Evolutionary conservation across 2,888 invertebrate species (phyloP).

Genomic region (Papilio protenor): DNA sequence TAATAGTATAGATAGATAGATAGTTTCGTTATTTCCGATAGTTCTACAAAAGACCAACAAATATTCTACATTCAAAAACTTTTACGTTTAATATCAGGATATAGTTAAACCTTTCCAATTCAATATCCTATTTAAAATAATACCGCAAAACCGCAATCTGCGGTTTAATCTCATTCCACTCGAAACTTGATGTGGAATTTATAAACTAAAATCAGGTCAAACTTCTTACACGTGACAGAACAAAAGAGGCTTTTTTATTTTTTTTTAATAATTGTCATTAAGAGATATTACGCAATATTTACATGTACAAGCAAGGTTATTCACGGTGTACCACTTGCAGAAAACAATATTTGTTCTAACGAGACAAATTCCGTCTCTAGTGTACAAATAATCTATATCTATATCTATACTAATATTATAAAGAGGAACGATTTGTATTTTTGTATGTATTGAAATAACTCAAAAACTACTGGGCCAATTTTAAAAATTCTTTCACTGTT

Average conservation of each 20-base stretch:
- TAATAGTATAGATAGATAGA: no score
- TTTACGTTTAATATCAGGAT: neutral
- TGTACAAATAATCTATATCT: no score
- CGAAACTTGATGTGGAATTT: slow-evolving; percentile 16
- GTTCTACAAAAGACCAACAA: neutral
- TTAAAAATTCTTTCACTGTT: no score
- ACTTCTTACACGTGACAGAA: neutral
- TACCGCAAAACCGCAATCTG: slow-evolving; percentile 20
- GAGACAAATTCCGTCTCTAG: no score
- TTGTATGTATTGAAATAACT: no score
- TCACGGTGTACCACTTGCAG: no score
- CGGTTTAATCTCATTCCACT: slow-evolving; percentile 21
- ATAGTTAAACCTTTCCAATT: neutral
- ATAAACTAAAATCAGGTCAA: slow-evolving; percentile 12
- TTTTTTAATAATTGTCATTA: neutral
- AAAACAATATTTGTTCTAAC: no score
- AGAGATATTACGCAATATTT: no score
- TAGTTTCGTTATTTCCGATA: neutral
- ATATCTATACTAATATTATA: no score
- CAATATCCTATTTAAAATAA: slow-evolving; percentile 21
- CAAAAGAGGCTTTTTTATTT: neutral
- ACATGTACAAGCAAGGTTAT: no score
- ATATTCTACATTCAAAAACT: neutral
- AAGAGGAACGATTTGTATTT: no score
- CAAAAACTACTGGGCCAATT: no score